Percentiles rank a stretch among this genome's conserved stretches.
Conservation (phyloP, 2,113 vertebrate genomes). For the Bubo blakistoni region DNA sequence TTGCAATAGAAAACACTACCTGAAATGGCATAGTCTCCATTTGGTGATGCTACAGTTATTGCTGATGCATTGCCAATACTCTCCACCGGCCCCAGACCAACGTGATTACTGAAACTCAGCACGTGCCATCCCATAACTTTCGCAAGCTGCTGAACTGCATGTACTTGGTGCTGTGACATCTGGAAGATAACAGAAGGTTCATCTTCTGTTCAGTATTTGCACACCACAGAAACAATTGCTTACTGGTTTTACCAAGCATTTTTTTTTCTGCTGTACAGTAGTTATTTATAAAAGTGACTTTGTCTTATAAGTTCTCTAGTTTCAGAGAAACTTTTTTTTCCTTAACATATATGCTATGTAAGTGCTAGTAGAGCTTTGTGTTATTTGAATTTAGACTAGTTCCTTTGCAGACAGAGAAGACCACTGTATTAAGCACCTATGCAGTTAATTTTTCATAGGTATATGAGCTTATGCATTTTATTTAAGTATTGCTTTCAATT, state of each 20-base stretch:
- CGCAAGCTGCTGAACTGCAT: conserved; percentile 95
- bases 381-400: background rate
- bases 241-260: background rate
- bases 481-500: background rate
- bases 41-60: conserved; percentile 91
- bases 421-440: background rate
- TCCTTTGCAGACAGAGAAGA: background rate
- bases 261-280: background rate
- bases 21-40: conserved; percentile 92
- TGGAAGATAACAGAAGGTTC: conserved; percentile 44
- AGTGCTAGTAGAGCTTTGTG: background rate
- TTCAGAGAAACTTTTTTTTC: background rate
- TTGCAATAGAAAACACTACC: conserved; percentile 68
- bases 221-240: background rate
- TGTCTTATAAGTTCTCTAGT: background rate
- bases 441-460: background rate
- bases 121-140: conserved; percentile 99
- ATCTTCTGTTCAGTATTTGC: background rate
- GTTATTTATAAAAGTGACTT: background rate
- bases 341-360: background rate
- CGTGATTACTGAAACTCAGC: conserved; percentile 95
- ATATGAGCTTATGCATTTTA: background rate
- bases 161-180: conserved; percentile 99
- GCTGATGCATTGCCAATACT: conserved; percentile 95
- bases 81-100: conserved; percentile 91